Conservation (phyloP, 2,888 invertebrate species). For the Hedychridium roseum region DNA sequence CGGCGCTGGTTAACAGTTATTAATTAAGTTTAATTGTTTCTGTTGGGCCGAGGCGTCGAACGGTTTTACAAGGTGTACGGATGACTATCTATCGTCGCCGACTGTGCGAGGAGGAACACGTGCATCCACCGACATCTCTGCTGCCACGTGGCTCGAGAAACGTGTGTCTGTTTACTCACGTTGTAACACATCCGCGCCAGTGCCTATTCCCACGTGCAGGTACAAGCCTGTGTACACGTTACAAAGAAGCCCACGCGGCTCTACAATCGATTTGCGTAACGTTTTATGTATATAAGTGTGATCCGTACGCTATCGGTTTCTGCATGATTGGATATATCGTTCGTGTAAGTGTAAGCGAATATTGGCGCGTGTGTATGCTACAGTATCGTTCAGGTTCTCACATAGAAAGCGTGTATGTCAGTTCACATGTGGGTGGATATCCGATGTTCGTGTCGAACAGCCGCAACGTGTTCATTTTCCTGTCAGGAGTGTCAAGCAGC, state of each 20-base stretch:
- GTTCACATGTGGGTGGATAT: constrained; percentile 12
- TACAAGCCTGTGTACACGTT: constrained; percentile 23
- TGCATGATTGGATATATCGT: too few relatives aligned
- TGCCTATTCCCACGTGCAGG: constrained; percentile 17
- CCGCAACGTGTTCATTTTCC: constrained; percentile 35
- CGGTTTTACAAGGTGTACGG: constrained; percentile 50
- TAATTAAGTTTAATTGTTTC: constrained; percentile 59
- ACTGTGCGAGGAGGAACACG: constrained; percentile 42
- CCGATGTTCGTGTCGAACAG: constrained; percentile 22
- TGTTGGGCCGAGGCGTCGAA: constrained; percentile 43
- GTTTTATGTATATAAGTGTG: too few relatives aligned
- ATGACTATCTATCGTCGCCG: constrained; percentile 41
- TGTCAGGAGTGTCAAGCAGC: constrained; percentile 14
- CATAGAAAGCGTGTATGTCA: neutral
- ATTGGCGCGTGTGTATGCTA: constrained; percentile 12
- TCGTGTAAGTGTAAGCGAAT: constrained; percentile 7
- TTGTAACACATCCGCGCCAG: constrained; percentile 16
- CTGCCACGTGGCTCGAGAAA: too few relatives aligned
- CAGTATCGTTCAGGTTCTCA: too few relatives aligned
- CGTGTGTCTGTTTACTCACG: too few relatives aligned
- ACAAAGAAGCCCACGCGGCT: too few relatives aligned
- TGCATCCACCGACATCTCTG: constrained; percentile 32
- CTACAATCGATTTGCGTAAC: too few relatives aligned
- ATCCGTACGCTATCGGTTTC: too few relatives aligned
- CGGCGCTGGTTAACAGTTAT: constrained; percentile 52